Evolutionary conservation across 1,140 invertebrate species (phyloP).

Genomic region (Pararge aegeria): DNA sequence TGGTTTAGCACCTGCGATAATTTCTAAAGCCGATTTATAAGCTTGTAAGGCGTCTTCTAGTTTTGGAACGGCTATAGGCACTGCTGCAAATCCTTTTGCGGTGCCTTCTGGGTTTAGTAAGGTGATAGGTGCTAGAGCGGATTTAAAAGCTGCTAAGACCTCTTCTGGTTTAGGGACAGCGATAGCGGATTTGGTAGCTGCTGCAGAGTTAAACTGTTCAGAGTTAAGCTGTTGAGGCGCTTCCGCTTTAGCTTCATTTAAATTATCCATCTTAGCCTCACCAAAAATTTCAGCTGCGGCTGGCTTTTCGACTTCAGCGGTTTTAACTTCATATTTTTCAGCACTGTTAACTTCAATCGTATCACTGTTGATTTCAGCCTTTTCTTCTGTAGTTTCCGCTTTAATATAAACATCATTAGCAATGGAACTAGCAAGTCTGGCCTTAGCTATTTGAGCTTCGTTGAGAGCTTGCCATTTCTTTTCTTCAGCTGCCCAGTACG

Average conservation of each 20-base stretch:
- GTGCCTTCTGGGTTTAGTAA: no score
- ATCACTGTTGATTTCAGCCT: background rate
- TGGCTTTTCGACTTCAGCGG: slow-evolving; percentile 28
- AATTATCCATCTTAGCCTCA: slow-evolving; percentile 25
- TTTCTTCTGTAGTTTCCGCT: slow-evolving; percentile 10
- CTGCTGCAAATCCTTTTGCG: no score
- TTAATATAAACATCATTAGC: background rate
- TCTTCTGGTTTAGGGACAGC: slow-evolving; percentile 13
- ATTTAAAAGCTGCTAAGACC: background rate
- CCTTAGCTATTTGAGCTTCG: slow-evolving; percentile 45
- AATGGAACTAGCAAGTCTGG: slow-evolving; percentile 40
- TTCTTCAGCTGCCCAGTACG: slow-evolving; percentile 41
- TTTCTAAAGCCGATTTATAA: no score
- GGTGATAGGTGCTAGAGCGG: slow-evolving; percentile 17
- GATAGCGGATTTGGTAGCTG: no score
- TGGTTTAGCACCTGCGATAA: slow-evolving; percentile 1
- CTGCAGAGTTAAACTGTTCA: no score
- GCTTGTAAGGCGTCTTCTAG: no score
- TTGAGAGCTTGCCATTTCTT: slow-evolving; percentile 56
- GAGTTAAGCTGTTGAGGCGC: slow-evolving; percentile 18
- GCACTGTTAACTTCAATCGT: slow-evolving; percentile 17
- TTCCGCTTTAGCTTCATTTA: slow-evolving; percentile 20
- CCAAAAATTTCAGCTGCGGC: slow-evolving; percentile 22
- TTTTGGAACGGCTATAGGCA: no score
- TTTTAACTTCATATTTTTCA: slow-evolving; percentile 31